Base-by-base conservation (phyloP, 2,797 vertebrate genomes). In the Acanthurus tractus region DNA sequence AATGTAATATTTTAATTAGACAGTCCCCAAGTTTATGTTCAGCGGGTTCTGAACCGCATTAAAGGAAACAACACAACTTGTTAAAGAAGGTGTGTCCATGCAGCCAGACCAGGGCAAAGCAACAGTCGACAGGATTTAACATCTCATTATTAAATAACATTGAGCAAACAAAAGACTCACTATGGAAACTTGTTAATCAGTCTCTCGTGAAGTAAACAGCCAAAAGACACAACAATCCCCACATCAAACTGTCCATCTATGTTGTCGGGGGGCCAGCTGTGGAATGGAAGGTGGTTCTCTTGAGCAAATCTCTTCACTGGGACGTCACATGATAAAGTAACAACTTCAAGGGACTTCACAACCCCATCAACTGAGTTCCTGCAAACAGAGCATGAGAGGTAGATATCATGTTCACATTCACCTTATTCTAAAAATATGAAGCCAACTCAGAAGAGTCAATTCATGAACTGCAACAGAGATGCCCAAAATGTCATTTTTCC, bases 191-290 rank as follows among this genome's bases (percentile, higher is more conserved):
- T 96, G 77, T 93, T 91, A 93, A 99, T 99, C 12, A 99, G 94
- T 17, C 90, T 88, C 78, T 97, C 93, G 0, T 83, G 95, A 48
- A 99, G 93, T 54, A 99, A 94, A 66, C 96, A 96, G 15, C 98
- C 98, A 49, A 99, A 99, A 0, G 98, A 99, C 59, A 98, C 98
- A 73, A 99, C 96, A 25, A 99, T 96, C 0, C 97, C 98, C 2
- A 99, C 95, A 18, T 99, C 96, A 64, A 98, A 98, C 9, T 86
- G 93, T 17, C 93, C 92, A 0, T 42, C 74, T 0, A 92, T 77
- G 0, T 93, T 91, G 1, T 95, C 84, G 1, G 92, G 82, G 0
- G 98, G 98, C 98, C 98, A 99, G 44, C 93, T 88, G 4, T 97
- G 95, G 7, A 97, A 46, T 0, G 92, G 90, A 0, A 99, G 95